Evolutionary conservation across 2,113 vertebrate species (phyloP).

Genomic region (Clarias macrocephalus): DNA sequence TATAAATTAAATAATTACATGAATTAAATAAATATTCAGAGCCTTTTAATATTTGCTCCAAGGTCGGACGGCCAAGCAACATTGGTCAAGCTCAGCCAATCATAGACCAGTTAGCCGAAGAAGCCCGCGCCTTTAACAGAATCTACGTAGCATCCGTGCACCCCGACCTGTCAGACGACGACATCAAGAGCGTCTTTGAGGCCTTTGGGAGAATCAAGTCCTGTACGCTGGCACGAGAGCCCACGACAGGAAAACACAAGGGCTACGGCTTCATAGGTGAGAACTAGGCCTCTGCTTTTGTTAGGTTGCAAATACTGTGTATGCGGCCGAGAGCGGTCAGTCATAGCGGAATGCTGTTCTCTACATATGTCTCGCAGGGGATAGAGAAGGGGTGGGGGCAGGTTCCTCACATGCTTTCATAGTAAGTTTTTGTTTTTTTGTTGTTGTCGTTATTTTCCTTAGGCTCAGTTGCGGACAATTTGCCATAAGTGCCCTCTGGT

Average conservation of each 20-base stretch:
- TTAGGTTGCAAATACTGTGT: slow-evolving; percentile 50
- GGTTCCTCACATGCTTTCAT: slow-evolving; percentile 59
- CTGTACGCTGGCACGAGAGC: slow-evolving; percentile 91
- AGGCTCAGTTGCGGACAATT: slow-evolving; percentile 58
- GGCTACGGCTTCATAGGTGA: slow-evolving; percentile 98
- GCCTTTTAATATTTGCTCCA: slow-evolving; percentile 42
- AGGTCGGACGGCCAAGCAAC: slow-evolving; percentile 98
- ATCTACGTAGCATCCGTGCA: slow-evolving; percentile 98
- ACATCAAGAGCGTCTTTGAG: slow-evolving; percentile 99
- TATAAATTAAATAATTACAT: not conserved
- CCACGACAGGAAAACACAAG: slow-evolving; percentile 94
- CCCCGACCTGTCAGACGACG: slow-evolving; percentile 93
- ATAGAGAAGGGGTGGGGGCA: slow-evolving; percentile 58
- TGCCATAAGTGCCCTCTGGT: slow-evolving; percentile 59
- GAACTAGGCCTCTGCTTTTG: slow-evolving; percentile 36
- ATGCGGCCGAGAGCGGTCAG: slow-evolving; percentile 55
- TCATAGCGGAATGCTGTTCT: slow-evolving; percentile 58
- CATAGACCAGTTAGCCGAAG: slow-evolving; percentile 97
- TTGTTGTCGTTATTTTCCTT: slow-evolving; percentile 59
- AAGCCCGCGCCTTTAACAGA: slow-evolving; percentile 94
- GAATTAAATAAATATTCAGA: not conserved
- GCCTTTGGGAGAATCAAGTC: slow-evolving; percentile 98
- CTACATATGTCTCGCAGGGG: slow-evolving; percentile 58
- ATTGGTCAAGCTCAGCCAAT: slow-evolving; percentile 98
- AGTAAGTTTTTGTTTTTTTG: slow-evolving; percentile 59